phyloP scores from a whole-genome alignment of 30 jellyfish, hydroid and myxozoan genomes.

The Chrysaora quinquecirrha region DNA sequence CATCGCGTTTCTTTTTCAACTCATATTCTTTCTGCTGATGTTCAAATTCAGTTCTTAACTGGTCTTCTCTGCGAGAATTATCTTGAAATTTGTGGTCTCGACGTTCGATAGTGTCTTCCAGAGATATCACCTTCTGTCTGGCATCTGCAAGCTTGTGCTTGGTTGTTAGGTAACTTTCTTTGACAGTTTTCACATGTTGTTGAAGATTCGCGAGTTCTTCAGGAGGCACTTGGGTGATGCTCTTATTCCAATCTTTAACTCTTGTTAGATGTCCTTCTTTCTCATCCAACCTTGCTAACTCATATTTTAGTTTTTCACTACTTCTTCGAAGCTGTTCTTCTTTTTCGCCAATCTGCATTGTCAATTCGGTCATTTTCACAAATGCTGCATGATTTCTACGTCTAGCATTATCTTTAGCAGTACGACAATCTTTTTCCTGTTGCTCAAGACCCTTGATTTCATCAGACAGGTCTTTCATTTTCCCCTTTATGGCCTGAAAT shows the following conservation, averaged over 20 bases:
- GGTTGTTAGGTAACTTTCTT: constrained; percentile 12
- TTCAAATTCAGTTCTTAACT: constrained; percentile 25
- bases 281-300: constrained; percentile 18
- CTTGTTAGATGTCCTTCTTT: constrained; percentile 37
- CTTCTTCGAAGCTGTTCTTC: constrained; percentile 48
- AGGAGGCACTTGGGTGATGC: constrained; percentile 46
- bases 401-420: not conserved
- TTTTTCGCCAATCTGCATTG: constrained; percentile 50
- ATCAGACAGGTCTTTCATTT: constrained; percentile 37
- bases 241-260: constrained; percentile 40
- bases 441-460: constrained; percentile 32
- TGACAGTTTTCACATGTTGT: constrained; percentile 8
- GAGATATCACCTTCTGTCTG: constrained; percentile 6
- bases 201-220: constrained; percentile 18
- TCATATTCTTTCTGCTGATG: constrained; percentile 39
- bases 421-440: constrained; percentile 11
- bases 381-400: constrained; percentile 37
- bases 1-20: constrained; percentile 37
- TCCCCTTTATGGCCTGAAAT: constrained; percentile 51
- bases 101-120: constrained; percentile 42
- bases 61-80: constrained; percentile 29
- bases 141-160: constrained; percentile 47
- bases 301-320: constrained; percentile 24
- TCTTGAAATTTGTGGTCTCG: constrained; percentile 29
- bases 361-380: constrained; percentile 55